Conservation (phyloP, 2,888 invertebrate genomes). For the Luperina testacea region DNA sequence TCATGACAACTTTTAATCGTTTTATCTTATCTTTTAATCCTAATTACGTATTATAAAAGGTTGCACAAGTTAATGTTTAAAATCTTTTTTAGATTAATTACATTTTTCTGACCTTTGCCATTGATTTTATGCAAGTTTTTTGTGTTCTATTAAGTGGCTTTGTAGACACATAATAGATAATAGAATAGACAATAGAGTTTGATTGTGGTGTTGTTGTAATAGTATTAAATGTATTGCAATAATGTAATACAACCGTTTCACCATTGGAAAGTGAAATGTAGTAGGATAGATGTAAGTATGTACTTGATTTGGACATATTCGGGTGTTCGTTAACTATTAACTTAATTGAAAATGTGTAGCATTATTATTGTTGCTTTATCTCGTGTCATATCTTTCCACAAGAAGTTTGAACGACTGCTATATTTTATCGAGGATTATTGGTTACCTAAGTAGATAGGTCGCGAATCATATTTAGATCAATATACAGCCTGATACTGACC, state of each 20-base stretch:
- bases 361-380: neutral
- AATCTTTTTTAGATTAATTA: constrained; percentile 62
- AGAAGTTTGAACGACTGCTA: neutral
- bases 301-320: constrained; percentile 3
- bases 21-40: constrained; percentile 63
- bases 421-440: neutral
- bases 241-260: constrained; percentile 20
- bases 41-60: constrained; percentile 60
- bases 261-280: constrained; percentile 18
- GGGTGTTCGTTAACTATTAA: neutral
- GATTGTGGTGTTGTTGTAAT: constrained; percentile 37
- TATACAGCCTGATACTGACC: too few relatives aligned
- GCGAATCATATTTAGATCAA: too few relatives aligned
- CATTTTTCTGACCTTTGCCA: constrained; percentile 61
- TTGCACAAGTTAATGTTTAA: constrained; percentile 57
- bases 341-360: neutral
- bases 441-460: neutral
- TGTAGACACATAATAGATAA: constrained; percentile 34
- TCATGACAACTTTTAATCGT: constrained; percentile 32
- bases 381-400: neutral
- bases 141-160: constrained; percentile 44
- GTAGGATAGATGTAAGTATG: neutral
- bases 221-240: constrained; percentile 31
- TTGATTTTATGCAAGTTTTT: constrained; percentile 51
- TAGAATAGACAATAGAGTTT: constrained; percentile 49